These are phyloP conservation scores for Macquaria australasica DNA, from an alignment of 2,113 vertebrate species.

Conservation along the genomic window DNA sequence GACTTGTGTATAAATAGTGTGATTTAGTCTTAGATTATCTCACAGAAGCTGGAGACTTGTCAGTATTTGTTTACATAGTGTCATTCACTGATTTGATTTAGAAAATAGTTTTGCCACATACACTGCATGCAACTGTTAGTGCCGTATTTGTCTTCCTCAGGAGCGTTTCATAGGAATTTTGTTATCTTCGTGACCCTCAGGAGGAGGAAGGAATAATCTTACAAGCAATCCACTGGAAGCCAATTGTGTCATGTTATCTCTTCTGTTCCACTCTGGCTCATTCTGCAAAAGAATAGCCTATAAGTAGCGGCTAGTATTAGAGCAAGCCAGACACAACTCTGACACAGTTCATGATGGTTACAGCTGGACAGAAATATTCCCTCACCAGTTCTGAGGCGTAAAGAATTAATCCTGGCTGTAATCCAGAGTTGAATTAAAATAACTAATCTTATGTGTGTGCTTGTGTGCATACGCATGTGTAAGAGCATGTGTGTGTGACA, in stretches of 20 bases:
- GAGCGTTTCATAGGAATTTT: not conserved
- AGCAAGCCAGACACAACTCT: constrained; percentile 26
- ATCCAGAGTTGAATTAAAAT: constrained; percentile 68
- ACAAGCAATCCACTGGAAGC: constrained; percentile 32
- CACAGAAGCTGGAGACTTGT: not conserved
- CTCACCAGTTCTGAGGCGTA: constrained; percentile 14
- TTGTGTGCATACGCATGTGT: not conserved
- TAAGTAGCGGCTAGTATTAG: not conserved
- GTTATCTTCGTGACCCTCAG: constrained; percentile 3
- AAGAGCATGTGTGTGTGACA: constrained; percentile 21
- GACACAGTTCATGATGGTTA: constrained; percentile 6
- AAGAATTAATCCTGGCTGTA: constrained; percentile 70
- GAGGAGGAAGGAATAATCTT: not conserved
- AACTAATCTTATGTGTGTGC: constrained; percentile 46
- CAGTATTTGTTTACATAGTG: not conserved
- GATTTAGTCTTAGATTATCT: not conserved
- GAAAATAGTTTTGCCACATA: not conserved
- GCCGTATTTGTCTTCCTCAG: not conserved
- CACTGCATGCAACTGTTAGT: not conserved
- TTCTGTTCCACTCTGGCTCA: not conserved
- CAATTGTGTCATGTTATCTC: constrained; percentile 8
- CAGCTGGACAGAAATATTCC: constrained; percentile 48
- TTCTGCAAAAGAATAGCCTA: not conserved
- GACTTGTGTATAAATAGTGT: constrained; percentile 5
- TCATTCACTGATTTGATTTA: constrained; percentile 4